These are phyloP conservation scores for Pao palembangensis DNA, from an alignment of 2,113 vertebrate genomes.

Conservation along the genomic window DNA sequence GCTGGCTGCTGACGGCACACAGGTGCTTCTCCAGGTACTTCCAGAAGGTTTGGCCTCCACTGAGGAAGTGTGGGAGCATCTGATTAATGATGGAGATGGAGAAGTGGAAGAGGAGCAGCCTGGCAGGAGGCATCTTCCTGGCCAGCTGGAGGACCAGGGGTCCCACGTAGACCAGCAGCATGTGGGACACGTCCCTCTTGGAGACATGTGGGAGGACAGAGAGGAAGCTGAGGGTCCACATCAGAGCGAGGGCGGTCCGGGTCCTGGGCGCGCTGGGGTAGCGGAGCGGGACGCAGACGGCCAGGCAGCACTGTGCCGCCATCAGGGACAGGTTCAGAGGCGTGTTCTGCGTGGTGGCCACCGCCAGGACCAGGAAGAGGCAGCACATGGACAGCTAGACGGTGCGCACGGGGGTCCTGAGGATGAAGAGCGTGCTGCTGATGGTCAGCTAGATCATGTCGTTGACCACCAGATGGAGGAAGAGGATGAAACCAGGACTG, in stretches of 20 bases:
- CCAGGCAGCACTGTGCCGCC: slow-evolving; percentile 65
- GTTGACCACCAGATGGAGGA: slow-evolving; percentile 54
- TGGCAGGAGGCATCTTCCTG: slow-evolving; percentile 17
- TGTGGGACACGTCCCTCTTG: slow-evolving; percentile 44
- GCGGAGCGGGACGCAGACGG: slow-evolving; percentile 63
- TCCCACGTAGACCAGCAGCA: slow-evolving; percentile 49
- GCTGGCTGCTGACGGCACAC: too few species aligned
- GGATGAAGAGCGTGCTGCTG: slow-evolving; percentile 21
- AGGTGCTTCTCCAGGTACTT: slow-evolving; percentile 46
- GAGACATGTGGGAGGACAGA: slow-evolving; percentile 58
- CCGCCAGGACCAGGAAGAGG: slow-evolving; percentile 15
- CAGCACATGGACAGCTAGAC: slow-evolving; percentile 35
- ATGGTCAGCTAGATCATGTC: slow-evolving; percentile 46
- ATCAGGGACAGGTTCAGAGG: slow-evolving; percentile 58
- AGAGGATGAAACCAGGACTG: slow-evolving; percentile 64
- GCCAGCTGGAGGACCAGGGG: slow-evolving; percentile 26
- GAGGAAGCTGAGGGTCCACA: slow-evolving; percentile 42
- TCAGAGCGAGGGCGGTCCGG: slow-evolving; percentile 47
- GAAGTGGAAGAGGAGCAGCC: slow-evolving; percentile 27
- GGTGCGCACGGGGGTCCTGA: slow-evolving; percentile 11
- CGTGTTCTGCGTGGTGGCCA: slow-evolving; percentile 55
- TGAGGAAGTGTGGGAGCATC: slow-evolving; percentile 63
- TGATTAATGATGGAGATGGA: slow-evolving; percentile 45
- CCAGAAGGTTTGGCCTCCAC: slow-evolving; percentile 62
- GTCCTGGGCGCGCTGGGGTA: slow-evolving; percentile 50